Base-by-base conservation (phyloP, 2,888 invertebrate genomes). In the Campoplex nolae region DNA sequence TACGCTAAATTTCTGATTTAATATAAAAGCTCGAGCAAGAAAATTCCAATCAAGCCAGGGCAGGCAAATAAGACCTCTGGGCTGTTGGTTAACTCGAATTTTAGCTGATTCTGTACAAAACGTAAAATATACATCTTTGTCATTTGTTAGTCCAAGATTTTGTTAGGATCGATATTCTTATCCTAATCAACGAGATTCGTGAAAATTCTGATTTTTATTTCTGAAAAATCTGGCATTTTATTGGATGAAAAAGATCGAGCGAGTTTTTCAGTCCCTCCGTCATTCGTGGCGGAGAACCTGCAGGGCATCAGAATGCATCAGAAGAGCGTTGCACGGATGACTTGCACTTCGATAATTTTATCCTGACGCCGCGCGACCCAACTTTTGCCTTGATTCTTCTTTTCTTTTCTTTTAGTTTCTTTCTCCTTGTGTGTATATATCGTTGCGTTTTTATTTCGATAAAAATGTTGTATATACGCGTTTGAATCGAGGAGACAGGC, bases 341-440 rank as follows among this genome's bases (percentile, higher is more conserved):
- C 93, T 93, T 93, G 93, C 93, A 93, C 89, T 92, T 93, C 92
- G 92, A 92, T 93, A 93, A 93, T 93, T 93, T 94, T 92, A 93
- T 92, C 92, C 91, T 88, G 91, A 91, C 90, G 90, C 90, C 90
- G 88, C 76, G 74, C 76, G 74, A 81, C 54, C 84, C 38, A 68
- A 51, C 81, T 75, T 75, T 70, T 51, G 65, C 74, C 67, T 68
- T 48, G 45, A 38, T 75, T 65, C 76, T 83, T 84, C 80, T 65
- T 82, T 62, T 84, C 35, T 51, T 32, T 67, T 70, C 16, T 58
- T 45, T 76, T 32, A 71, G 48, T 68, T 76, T 56, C 51, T 75
- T 67, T 67, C 23, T 58, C 35, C 23, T 83, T 65, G 48, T 38
- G 38, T 6, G 38, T 56, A 32, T 79, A 76, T 68, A 45, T 74